A percentile compares a stretch with the other conserved stretches of the same genome.
phyloP scores from a whole-genome alignment of 2,113 vertebrate species.

The Pao palembangensis region DNA sequence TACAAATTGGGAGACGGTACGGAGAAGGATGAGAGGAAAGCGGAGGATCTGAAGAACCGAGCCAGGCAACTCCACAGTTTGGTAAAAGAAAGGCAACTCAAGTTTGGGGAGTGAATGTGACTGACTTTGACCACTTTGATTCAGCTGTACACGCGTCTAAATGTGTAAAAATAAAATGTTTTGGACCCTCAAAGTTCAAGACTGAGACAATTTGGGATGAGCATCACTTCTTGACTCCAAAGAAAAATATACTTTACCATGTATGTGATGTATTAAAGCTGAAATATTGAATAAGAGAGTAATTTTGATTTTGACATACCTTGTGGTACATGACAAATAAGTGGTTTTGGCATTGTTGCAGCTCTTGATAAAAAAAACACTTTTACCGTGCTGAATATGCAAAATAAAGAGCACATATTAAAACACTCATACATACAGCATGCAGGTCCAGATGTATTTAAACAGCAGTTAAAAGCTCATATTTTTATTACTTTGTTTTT shows the following conservation, averaged over 20 bases:
- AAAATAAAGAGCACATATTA: too few species aligned
- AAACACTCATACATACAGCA: too few species aligned
- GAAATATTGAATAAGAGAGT: background rate
- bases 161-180: background rate
- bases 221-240: too few species aligned
- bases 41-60: conserved; percentile 86
- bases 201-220: background rate
- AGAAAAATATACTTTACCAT: background rate
- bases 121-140: background rate
- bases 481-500: too few species aligned
- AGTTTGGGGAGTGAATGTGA: conserved; percentile 54
- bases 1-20: conserved; percentile 89
- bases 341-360: too few species aligned
- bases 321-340: background rate
- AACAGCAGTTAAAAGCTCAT: too few species aligned
- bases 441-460: too few species aligned
- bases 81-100: conserved; percentile 65
- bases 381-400: too few species aligned
- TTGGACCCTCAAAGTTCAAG: background rate
- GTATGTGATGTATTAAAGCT: background rate
- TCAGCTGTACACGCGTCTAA: background rate
- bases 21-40: conserved; percentile 82
- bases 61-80: conserved; percentile 81
- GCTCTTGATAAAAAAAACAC: background rate
- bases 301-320: background rate